Evolutionary conservation across 2,113 vertebrate genomes (phyloP), one percentile per base, ranked within the genome.

Genomic region (Anarhynchus alexandrinus): DNA sequence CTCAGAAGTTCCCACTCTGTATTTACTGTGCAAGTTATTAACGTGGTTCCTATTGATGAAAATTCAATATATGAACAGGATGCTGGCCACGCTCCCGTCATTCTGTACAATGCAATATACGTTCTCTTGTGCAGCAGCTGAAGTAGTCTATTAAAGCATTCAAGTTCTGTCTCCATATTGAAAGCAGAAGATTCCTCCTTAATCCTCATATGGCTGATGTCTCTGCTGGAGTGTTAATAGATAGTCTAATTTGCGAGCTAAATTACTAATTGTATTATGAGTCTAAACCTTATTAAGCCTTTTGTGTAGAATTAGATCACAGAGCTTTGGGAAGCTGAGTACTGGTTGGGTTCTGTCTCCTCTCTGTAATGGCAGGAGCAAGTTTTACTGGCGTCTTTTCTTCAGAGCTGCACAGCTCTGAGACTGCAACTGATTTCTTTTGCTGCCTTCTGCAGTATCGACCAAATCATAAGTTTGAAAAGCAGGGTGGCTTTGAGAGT

Each of bases 241-340:
- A 97, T 98, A 98, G 98, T 96, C 97, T 98, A 98, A 98, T 98
- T 98, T 98, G 97, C 97, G 97, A 98, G 97, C 96, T 97, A 96
- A 97, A 97, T 97, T 98, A 95, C 95, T 98, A 98, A 98, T 98
- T 98, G 97, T 97, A 98, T 98, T 98, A 98, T 94, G 87, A 97
- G 96, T 97, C 96, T 97, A 97, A 98, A 98, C 97, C 97, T 97
- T 98, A 97, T 98, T 98, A 98, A 98, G 96, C 97, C 93, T 76
- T 98, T 98, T 97, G 95, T 97, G 86, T 96, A 67, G 96, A 98
- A 98, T 98, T 97, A 97, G 94, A 98, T 98, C 95, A 90, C 73
- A 97, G 97, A 90, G 96, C 96, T 94, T 96, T 95, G 90, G 88
- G 80, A 96, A 95, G 85, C 90, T 92, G 90, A 42, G 4, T 88